Evolutionary conservation across 2,113 vertebrate species (phyloP).

Genomic region (Notechis scutatus): DNA sequence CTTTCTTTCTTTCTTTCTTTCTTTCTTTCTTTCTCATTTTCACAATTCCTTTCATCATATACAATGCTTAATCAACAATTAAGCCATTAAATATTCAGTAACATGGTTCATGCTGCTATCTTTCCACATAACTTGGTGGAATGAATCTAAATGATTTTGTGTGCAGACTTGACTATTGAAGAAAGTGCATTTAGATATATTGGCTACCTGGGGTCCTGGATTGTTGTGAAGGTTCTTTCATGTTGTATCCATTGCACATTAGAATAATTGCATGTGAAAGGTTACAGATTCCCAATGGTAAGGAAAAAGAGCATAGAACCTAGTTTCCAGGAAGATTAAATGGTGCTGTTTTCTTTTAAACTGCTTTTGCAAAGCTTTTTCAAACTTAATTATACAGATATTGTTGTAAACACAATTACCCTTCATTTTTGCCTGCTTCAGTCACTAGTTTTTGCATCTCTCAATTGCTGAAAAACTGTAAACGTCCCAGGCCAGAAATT

Average conservation of each 20-base stretch:
- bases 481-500: neutral
- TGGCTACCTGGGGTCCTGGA: neutral
- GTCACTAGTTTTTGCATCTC: neutral
- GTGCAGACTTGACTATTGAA: neutral
- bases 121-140: neutral
- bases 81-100: neutral
- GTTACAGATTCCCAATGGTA: neutral
- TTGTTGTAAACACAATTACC: neutral
- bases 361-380: neutral
- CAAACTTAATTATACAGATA: neutral
- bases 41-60: neutral
- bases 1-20: neutral
- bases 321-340: neutral
- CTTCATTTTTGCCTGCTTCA: neutral
- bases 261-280: neutral
- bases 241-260: slow-evolving; percentile 4
- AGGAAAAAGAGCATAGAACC: neutral
- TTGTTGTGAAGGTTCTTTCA: neutral
- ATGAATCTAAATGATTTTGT: neutral
- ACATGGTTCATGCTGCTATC: neutral
- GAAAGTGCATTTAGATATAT: slow-evolving; percentile 36
- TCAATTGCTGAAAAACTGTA: neutral
- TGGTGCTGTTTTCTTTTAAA: neutral
- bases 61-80: neutral
- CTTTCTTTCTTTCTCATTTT: neutral